Evolutionary conservation across 2,888 invertebrate genomes (phyloP).

Genomic region (Pogonocherus hispidulus): DNA sequence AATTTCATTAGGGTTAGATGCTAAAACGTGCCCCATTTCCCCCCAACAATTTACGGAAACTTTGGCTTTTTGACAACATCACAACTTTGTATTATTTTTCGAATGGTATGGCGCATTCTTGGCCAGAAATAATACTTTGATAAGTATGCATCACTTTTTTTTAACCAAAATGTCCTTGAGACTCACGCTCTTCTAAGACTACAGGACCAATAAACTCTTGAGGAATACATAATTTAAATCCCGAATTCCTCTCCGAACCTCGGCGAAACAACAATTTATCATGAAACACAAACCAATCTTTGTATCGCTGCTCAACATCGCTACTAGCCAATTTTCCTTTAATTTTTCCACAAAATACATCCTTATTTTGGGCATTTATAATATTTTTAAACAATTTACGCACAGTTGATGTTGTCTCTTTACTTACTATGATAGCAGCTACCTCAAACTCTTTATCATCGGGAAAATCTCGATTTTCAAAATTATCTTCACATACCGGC

Average conservation of each 20-base stretch:
- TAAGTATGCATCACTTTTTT: too few relatives aligned
- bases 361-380: neutral
- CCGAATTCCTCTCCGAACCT: neutral
- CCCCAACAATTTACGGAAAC: too few relatives aligned
- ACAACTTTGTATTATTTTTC: too few relatives aligned
- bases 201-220: neutral
- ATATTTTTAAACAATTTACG: neutral
- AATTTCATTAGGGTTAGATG: too few relatives aligned
- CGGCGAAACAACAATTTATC: neutral
- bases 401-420: neutral
- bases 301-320: conserved; percentile 11
- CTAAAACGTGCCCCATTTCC: too few relatives aligned
- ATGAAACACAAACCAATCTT: neutral
- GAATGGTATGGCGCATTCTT: too few relatives aligned
- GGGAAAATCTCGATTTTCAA: neutral
- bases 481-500: neutral
- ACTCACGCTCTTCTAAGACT: too few relatives aligned
- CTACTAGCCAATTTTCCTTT: neutral
- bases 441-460: neutral
- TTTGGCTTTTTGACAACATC: too few relatives aligned
- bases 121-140: too few relatives aligned
- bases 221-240: conserved; percentile 23
- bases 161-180: too few relatives aligned
- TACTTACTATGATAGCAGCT: neutral
- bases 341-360: conserved; percentile 17